phyloP scores from a whole-genome alignment of 37 sponge, comb jelly and placozoan genomes.

The Ianthella basta region DNA sequence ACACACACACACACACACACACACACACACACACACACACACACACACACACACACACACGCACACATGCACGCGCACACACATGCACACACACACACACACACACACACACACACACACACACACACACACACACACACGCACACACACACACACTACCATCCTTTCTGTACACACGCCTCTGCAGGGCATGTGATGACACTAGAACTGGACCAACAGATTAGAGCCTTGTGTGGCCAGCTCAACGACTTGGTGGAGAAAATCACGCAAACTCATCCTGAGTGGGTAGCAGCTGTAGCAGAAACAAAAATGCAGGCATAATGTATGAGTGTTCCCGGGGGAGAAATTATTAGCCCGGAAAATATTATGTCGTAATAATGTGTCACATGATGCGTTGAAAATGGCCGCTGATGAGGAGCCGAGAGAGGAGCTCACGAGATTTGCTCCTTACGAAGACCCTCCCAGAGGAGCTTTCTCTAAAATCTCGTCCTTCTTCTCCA shows the following conservation, averaged over 20 bases:
- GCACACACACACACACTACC: neutral
- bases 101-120: constrained; percentile 32
- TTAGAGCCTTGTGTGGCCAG: constrained; percentile 77
- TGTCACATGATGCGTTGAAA: neutral
- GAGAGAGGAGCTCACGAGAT: neutral
- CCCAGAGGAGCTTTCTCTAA: constrained; percentile 14
- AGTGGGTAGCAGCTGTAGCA: constrained; percentile 54
- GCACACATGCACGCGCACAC: constrained; percentile 15
- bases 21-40: constrained; percentile 29
- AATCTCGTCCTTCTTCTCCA: constrained; percentile 2
- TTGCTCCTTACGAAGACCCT: constrained; percentile 13
- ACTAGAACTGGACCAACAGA: constrained; percentile 71
- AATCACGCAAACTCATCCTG: constrained; percentile 45
- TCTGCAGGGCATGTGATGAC: neutral
- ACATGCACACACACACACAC: constrained; percentile 1
- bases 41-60: constrained; percentile 20
- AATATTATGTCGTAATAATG: no score
- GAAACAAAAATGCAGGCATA: constrained; percentile 60
- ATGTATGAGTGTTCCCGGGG: neutral
- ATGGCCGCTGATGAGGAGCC: neutral
- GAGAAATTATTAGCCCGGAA: no score
- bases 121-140: constrained; percentile 28
- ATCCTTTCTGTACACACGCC: neutral
- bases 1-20: constrained; percentile 25
- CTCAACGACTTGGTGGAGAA: constrained; percentile 87